phyloP scores from a whole-genome alignment of 2,797 vertebrate species.

The Podarcis siculus region DNA sequence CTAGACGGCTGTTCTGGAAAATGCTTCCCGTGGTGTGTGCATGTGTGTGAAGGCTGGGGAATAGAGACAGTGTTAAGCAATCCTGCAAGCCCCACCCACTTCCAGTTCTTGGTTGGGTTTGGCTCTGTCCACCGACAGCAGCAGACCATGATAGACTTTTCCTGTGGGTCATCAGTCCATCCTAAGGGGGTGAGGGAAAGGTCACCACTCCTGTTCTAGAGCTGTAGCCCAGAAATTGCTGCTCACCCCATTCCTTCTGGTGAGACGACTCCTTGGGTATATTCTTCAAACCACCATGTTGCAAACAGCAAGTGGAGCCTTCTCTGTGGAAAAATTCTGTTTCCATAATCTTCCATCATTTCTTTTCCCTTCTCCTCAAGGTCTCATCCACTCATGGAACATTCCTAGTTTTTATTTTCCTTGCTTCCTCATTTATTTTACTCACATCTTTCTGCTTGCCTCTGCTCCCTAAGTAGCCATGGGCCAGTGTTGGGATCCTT shows the following conservation, averaged over 20 bases:
- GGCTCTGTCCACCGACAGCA: no score
- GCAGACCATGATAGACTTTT: no score
- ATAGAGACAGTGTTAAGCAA: no score
- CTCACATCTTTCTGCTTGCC: no score
- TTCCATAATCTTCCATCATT: background rate
- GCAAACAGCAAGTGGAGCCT: background rate
- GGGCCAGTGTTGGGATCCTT: no score
- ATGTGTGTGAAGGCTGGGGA: no score
- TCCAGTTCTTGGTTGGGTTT: background rate
- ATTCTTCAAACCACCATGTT: background rate
- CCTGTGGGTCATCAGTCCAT: no score
- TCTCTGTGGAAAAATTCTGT: background rate
- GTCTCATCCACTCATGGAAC: background rate
- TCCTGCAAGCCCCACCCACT: background rate
- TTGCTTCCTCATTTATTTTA: background rate
- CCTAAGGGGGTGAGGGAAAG: no score
- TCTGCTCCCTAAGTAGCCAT: background rate
- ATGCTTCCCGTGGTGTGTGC: no score
- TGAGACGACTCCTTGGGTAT: background rate
- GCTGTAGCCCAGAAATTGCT: background rate
- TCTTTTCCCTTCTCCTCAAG: background rate
- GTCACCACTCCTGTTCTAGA: no score
- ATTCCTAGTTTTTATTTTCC: background rate
- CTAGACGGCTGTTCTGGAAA: no score
- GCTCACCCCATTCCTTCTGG: background rate